Evolutionary conservation across 2,888 invertebrate genomes (phyloP).

Genomic region (Erebia aethiops): DNA sequence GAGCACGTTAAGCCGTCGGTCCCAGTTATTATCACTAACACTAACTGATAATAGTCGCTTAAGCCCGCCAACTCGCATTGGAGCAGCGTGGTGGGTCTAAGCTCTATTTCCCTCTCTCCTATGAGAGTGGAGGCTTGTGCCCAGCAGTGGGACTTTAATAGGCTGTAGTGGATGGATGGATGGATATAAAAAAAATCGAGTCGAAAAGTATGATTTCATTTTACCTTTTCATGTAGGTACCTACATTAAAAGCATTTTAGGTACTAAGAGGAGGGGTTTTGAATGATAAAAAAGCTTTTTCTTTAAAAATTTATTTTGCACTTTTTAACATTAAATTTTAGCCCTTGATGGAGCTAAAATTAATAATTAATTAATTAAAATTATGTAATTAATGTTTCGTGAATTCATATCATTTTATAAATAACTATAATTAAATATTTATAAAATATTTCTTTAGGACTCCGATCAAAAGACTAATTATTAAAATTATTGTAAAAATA

Average conservation of each 20-base stretch:
- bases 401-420: conserved; percentile 43
- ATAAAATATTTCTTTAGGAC: conserved; percentile 32
- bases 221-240: too few relatives aligned
- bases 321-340: conserved; percentile 59
- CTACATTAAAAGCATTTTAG: neutral
- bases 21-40: too few relatives aligned
- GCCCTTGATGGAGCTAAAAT: conserved; percentile 57
- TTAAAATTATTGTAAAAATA: conserved; percentile 20
- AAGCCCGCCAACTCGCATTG: too few relatives aligned
- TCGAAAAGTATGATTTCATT: too few relatives aligned
- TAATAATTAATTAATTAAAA: conserved; percentile 34
- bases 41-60: too few relatives aligned
- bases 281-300: conserved; percentile 38
- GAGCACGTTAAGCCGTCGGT: too few relatives aligned
- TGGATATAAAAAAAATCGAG: too few relatives aligned
- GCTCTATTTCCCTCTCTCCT: too few relatives aligned
- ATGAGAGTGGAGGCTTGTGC: too few relatives aligned
- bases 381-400: conserved; percentile 37
- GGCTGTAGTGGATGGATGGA: too few relatives aligned
- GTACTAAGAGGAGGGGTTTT: neutral
- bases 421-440: conserved; percentile 37
- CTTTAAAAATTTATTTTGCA: conserved; percentile 65
- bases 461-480: conserved; percentile 24
- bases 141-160: too few relatives aligned
- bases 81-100: too few relatives aligned